Conservation (phyloP, 2,113 vertebrate genomes). For the Pontoporia blainvillei region DNA sequence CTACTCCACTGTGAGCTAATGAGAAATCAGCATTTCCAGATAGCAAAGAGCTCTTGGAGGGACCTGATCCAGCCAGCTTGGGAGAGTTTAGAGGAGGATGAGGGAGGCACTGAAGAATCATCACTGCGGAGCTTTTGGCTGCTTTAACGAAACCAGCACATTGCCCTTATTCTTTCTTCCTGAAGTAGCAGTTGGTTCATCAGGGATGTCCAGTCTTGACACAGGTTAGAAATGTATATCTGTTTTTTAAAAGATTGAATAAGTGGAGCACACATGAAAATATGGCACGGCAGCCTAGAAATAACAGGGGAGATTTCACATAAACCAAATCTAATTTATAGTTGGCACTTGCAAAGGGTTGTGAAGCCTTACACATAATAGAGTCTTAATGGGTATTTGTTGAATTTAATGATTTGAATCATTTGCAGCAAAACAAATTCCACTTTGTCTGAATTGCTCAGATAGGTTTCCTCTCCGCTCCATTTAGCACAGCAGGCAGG, state of each 20-base stretch:
- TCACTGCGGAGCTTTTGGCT: not conserved
- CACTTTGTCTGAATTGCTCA: conserved; percentile 66
- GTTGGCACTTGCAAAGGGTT: conserved; percentile 51
- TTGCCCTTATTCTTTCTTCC: not conserved
- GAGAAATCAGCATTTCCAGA: conserved; percentile 2
- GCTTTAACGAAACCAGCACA: not conserved
- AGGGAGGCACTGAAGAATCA: not conserved
- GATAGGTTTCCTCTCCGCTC: conserved; percentile 51
- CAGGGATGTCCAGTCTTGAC: not conserved
- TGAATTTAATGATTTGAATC: conserved; percentile 75
- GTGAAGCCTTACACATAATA: conserved; percentile 61
- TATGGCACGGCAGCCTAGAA: not conserved
- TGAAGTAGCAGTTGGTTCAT: not conserved
- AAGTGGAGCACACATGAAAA: conserved; percentile 41
- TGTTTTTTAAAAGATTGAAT: not conserved
- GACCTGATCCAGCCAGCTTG: not conserved
- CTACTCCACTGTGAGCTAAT: not conserved
- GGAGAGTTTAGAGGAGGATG: not conserved
- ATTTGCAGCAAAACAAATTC: conserved; percentile 73
- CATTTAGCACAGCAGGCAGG: conserved; percentile 58
- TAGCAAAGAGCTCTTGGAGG: not conserved
- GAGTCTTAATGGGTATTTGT: conserved; percentile 73
- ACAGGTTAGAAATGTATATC: not conserved
- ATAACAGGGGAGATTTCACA: conserved; percentile 53
- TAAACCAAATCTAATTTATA: conserved; percentile 70